A percentile compares a stretch with the other conserved stretches of the same genome.
These are phyloP conservation scores for Felis catus DNA, from an alignment of 2,113 vertebrate species.

Conservation along the genomic window DNA sequence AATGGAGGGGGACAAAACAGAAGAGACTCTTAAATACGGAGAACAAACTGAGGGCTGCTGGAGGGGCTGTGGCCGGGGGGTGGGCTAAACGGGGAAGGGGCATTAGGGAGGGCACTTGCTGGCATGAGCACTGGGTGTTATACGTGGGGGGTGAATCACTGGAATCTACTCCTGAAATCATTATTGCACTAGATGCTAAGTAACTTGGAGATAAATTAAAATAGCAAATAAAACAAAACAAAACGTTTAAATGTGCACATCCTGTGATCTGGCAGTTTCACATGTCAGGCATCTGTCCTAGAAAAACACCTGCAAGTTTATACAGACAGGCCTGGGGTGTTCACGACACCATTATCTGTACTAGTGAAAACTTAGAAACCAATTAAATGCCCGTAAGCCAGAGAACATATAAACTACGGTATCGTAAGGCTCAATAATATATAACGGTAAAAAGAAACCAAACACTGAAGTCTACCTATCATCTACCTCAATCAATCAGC, in stretches of 20 bases:
- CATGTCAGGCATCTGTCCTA: not conserved
- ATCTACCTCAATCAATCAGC: not conserved
- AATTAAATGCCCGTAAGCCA: not conserved
- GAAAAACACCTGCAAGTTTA: constrained; percentile 7
- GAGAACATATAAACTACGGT: not conserved
- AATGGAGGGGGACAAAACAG: no score
- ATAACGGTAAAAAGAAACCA: not conserved
- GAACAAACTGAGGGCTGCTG: no score
- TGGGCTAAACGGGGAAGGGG: no score
- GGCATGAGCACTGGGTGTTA: no score
- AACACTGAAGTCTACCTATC: not conserved
- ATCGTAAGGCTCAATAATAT: not conserved
- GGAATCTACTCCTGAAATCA: no score
- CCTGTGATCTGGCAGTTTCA: not conserved
- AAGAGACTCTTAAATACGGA: no score
- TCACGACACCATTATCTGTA: not conserved
- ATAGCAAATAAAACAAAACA: no score
- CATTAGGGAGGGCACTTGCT: no score
- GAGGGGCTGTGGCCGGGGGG: no score
- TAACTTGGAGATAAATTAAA: no score
- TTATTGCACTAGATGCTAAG: no score
- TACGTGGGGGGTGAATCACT: no score
- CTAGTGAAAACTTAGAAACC: not conserved
- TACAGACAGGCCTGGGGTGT: not conserved
- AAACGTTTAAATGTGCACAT: not conserved